Percentiles rank a stretch among this genome's conserved stretches.
Evolutionary conservation across 2,797 vertebrate genomes (phyloP).

Genomic region (Pangasius larnaudii): DNA sequence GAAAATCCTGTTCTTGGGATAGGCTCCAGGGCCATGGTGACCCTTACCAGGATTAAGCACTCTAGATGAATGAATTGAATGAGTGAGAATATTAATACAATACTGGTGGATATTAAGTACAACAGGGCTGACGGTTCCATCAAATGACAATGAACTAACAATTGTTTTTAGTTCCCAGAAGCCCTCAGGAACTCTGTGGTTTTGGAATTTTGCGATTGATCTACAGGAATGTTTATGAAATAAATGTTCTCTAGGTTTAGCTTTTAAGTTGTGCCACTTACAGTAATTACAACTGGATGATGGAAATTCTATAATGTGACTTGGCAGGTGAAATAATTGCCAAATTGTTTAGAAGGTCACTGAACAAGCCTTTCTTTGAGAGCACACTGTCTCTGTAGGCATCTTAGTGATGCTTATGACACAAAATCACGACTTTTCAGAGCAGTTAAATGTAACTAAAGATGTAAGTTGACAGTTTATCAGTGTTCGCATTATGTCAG

Average conservation of each 20-base stretch:
- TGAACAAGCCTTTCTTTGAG: not conserved
- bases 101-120: not conserved
- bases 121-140: not conserved
- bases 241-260: not conserved
- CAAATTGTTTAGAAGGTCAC: too few species aligned
- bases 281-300: not conserved
- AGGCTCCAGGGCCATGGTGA: not conserved
- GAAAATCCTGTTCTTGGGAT: not conserved
- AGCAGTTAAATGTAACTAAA: conserved; percentile 16
- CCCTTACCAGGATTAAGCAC: not conserved
- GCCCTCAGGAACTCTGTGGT: not conserved
- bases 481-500: not conserved
- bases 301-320: not conserved
- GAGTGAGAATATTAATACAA: not conserved
- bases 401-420: not conserved
- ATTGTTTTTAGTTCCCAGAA: not conserved
- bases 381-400: not conserved
- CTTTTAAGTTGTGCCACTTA: not conserved
- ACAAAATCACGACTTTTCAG: not conserved
- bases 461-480: conserved; percentile 15
- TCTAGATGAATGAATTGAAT: not conserved
- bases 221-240: not conserved
- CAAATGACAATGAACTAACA: not conserved
- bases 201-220: not conserved
- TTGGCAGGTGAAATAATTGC: not conserved